A percentile compares a stretch with the other conserved stretches of the same genome.
These are phyloP conservation scores for Pteronotus mesoamericanus DNA, from an alignment of 2,797 vertebrate species.

Conservation along the genomic window DNA sequence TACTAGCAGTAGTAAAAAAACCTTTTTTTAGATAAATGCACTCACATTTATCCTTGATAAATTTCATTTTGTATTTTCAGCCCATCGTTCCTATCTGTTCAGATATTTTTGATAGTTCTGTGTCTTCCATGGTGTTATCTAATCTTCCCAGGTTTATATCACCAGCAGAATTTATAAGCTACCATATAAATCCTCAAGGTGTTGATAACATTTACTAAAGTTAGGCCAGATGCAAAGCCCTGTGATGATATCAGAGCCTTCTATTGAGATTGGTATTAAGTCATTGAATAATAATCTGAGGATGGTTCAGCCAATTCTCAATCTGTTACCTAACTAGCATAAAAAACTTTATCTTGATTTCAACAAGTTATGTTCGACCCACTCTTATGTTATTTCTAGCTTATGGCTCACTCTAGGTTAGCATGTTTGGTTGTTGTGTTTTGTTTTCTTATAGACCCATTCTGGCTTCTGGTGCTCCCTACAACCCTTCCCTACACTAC, in stretches of 20 bases:
- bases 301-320: not conserved
- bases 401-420: too few species aligned
- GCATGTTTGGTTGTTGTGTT: not conserved
- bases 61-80: conserved; percentile 35
- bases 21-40: not conserved
- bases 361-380: not conserved
- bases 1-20: not conserved
- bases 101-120: not conserved
- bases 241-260: not conserved
- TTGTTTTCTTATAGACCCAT: not conserved
- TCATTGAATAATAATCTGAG: conserved; percentile 14
- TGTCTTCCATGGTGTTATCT: not conserved
- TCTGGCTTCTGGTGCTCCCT: not conserved
- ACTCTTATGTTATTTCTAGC: conserved; percentile 6
- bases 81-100: conserved; percentile 16
- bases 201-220: conserved; percentile 23
- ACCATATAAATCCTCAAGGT: not conserved
- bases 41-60: not conserved
- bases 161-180: not conserved
- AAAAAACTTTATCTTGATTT: not conserved
- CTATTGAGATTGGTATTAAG: not conserved
- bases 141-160: not conserved
- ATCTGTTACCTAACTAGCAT: not conserved
- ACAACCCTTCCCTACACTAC: not conserved
- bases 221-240: not conserved